These are phyloP conservation scores for Falco peregrinus DNA, from an alignment of 2,797 vertebrate species.

Conservation along the genomic window DNA sequence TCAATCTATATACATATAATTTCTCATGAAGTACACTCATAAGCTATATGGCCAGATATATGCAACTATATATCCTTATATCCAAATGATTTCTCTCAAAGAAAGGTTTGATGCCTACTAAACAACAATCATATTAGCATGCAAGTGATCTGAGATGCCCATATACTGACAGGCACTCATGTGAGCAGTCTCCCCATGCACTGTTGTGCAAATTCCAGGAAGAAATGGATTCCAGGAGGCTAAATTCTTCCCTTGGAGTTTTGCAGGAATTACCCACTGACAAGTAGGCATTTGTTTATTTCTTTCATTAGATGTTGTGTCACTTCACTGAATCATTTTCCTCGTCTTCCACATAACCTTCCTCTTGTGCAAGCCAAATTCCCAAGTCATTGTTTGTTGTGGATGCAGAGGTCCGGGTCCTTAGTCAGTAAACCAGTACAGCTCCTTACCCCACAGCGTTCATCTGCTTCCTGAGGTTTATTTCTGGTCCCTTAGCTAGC, in stretches of 20 bases:
- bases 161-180: neutral
- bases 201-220: neutral
- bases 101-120: neutral
- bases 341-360: neutral
- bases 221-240: neutral
- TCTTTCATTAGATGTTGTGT: neutral
- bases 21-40: neutral
- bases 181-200: neutral
- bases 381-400: neutral
- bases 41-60: neutral
- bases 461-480: neutral
- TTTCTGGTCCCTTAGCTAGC: neutral
- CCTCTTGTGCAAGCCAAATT: neutral
- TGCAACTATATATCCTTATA: neutral
- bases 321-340: neutral
- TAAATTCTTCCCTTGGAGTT: neutral
- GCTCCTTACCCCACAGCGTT: neutral
- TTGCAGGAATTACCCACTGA: neutral
- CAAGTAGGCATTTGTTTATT: neutral
- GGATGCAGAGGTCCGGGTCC: neutral
- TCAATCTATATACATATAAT: neutral
- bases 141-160: neutral
- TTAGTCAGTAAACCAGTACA: neutral
- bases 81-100: neutral
- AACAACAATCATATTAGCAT: neutral